A percentile compares a stretch with the other conserved stretches of the same genome.
Conservation (phyloP, 2,888 invertebrate species). For the Amphipoea lucens region DNA sequence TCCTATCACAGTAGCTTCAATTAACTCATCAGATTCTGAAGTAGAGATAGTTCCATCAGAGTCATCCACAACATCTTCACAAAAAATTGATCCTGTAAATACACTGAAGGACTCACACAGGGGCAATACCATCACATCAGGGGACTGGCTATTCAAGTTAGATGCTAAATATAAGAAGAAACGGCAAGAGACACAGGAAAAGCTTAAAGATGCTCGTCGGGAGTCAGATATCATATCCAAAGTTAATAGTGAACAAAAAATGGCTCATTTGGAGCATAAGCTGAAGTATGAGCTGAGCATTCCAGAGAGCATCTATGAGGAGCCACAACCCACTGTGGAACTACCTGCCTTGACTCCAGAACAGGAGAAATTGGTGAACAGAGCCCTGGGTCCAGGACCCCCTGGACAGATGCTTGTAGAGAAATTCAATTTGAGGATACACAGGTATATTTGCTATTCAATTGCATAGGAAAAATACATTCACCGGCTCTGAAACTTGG, state of each 20-base stretch:
- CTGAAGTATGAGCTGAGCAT: slow-evolving; percentile 85
- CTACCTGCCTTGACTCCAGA: slow-evolving; percentile 92
- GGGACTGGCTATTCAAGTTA: slow-evolving; percentile 89
- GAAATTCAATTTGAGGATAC: slow-evolving; percentile 88
- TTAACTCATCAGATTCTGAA: slow-evolving; percentile 87
- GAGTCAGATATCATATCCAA: slow-evolving; percentile 87
- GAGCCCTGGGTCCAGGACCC: slow-evolving; percentile 90
- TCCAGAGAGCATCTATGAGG: slow-evolving; percentile 88
- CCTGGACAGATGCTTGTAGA: slow-evolving; percentile 92
- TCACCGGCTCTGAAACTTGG: too few species aligned
- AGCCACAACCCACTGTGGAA: slow-evolving; percentile 82
- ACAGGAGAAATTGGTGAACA: slow-evolving; percentile 91
- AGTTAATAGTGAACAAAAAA: slow-evolving; percentile 85
- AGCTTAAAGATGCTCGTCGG: slow-evolving; percentile 85
- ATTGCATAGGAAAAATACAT: background rate
- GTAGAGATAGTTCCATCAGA: slow-evolving; percentile 85
- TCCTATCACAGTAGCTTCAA: slow-evolving; percentile 85
- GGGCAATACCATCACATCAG: slow-evolving; percentile 85
- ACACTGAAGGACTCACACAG: slow-evolving; percentile 90
- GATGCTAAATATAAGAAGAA: slow-evolving; percentile 86
- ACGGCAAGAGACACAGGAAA: slow-evolving; percentile 81
- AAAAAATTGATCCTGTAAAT: slow-evolving; percentile 87
- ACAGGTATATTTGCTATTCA: slow-evolving; percentile 74
- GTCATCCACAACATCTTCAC: slow-evolving; percentile 83
- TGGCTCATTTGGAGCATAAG: slow-evolving; percentile 84